Evolutionary conservation across 2,797 vertebrate genomes (phyloP).

Genomic region (Psittacula derbiana): DNA sequence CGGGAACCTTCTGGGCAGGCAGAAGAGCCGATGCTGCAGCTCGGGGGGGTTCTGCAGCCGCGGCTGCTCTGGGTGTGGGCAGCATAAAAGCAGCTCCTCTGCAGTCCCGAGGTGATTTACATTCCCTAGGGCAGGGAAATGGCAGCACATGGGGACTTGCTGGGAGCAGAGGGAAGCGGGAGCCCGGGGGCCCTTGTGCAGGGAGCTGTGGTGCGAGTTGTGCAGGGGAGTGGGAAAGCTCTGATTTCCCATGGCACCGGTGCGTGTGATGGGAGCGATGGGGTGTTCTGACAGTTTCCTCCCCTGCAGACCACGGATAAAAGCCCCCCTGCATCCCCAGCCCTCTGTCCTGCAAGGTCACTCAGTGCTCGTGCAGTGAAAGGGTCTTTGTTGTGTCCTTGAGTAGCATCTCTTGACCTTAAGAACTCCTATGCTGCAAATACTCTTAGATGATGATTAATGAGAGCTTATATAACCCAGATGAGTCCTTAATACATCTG

Average conservation of each 20-base stretch:
- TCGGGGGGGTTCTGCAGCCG: neutral
- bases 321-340: fast-evolving
- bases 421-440: neutral
- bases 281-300: neutral
- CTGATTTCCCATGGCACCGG: fast-evolving
- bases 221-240: neutral
- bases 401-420: slow-evolving; percentile 21
- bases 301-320: neutral
- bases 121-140: neutral
- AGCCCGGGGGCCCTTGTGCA: neutral
- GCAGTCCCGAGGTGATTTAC: neutral
- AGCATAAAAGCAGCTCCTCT: neutral
- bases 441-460: slow-evolving; percentile 39
- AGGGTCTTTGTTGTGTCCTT: neutral
- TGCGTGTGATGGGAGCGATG: neutral
- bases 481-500: neutral
- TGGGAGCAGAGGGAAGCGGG: neutral
- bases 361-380: neutral
- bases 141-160: neutral
- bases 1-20: slow-evolving; percentile 12
- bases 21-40: slow-evolving; percentile 24
- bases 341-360: neutral
- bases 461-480: neutral
- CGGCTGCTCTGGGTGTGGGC: neutral
- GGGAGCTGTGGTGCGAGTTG: neutral